Base-by-base conservation (phyloP, 1,140 invertebrate species). In the Cylas formicarius region DNA sequence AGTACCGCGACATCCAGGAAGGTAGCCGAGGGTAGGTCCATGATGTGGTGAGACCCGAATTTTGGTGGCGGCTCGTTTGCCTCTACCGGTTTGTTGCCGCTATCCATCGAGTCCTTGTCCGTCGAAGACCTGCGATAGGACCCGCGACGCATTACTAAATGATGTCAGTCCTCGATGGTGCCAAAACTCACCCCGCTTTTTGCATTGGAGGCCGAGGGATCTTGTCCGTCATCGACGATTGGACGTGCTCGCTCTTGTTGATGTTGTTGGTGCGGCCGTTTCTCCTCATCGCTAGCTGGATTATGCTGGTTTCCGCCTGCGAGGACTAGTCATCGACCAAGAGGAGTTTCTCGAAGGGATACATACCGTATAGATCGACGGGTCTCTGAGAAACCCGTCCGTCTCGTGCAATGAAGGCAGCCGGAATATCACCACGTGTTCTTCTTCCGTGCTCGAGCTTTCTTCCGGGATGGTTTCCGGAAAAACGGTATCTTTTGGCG, bases 1-100 rank as follows among this genome's bases (percentile, higher is more conserved):
- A 99, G 63, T 4, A 97, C 91, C 9, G 92, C 90, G 8, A 99
- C 88, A 68, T 99, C 97, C 17, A 99, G 65, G 62, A 94, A 96
- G 22, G 91, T 96, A 1, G 96, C 92, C 16, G 88, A 79, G n/a
- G 80, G 75, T 2, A 87, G 74, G 68, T 92, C 82, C 16, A 48
- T 48, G 10, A 48, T 48, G n/a, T 48, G 46, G 13, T 48, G 46
- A 10, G 46, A 42, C 65, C 61, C 32, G 63, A 42, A 48, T 37
- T 48, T 48, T 8, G 38, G 3, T 18, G 55, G 16, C 9, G n/a
- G 14, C 13, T 47, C 39, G 7, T 9, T 13, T 1, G 31, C 13
- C 24, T 10, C 9, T 17, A 42, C 39, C 7, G 21, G 21, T 34
- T 48, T 48, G 22, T 48, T 48, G 33, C 55, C 65, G 17, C 67